These are phyloP conservation scores for Phalacrocorax brasilianus DNA, from an alignment of 2,113 vertebrate genomes.

Conservation along the genomic window DNA sequence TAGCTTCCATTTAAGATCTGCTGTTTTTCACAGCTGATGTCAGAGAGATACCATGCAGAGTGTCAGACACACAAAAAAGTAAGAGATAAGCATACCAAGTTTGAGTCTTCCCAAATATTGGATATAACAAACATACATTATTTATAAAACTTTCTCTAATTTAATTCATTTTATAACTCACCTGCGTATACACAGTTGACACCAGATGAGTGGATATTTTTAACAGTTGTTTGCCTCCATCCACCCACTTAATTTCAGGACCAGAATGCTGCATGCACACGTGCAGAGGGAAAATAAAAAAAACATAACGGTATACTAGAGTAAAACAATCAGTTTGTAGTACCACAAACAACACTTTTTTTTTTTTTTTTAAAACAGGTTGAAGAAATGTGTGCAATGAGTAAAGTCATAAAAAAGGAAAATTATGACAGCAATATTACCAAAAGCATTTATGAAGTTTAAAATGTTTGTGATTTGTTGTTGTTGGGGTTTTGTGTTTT, in stretches of 20 bases:
- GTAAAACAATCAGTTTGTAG: not conserved
- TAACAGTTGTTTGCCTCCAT: slow-evolving; percentile 91
- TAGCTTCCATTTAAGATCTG: not conserved
- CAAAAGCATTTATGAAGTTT: slow-evolving; percentile 31
- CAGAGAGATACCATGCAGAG: not conserved
- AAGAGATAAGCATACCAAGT: not conserved
- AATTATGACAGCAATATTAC: slow-evolving; percentile 24
- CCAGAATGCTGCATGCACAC: slow-evolving; percentile 81
- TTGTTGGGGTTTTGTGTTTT: too few relatives aligned
- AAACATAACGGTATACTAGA: not conserved
- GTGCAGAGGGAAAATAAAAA: not conserved
- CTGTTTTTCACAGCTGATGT: not conserved
- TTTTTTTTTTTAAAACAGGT: not conserved
- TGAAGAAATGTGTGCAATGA: slow-evolving; percentile 46
- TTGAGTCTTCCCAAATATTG: not conserved
- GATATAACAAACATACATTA: not conserved
- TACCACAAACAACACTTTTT: not conserved
- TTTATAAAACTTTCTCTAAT: not conserved
- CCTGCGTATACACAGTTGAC: slow-evolving; percentile 97
- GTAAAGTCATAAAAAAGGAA: slow-evolving; percentile 39
- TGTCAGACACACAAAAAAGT: not conserved
- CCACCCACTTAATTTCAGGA: slow-evolving; percentile 97
- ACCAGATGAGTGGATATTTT: slow-evolving; percentile 93
- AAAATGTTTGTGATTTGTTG: not conserved
- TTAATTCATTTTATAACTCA: slow-evolving; percentile 42